Base-by-base conservation (phyloP, 1,140 invertebrate genomes). In the Globodera ellingtonae region DNA sequence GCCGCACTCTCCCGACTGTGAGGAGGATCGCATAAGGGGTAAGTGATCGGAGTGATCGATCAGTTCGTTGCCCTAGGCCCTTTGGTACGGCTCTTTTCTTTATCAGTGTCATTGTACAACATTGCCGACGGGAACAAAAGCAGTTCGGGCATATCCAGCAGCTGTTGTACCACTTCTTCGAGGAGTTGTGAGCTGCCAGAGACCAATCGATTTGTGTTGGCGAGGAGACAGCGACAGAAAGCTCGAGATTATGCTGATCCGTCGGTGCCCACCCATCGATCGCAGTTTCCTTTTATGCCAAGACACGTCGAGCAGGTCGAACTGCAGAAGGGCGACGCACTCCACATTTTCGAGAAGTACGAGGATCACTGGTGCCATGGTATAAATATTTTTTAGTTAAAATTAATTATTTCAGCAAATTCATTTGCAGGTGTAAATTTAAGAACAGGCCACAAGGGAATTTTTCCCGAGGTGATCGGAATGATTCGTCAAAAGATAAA, bases 311-410 rank as follows among this genome's bases (percentile, higher is more conserved):
- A 98, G 89, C 96, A 98, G 91, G 94, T 98, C 73, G 94, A 96
- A 89, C 92, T 98, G 13, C 96, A 98, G 91, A 97, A 98, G 73
- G 97, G 97, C 6, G 97, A 98, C 90, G 95, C 96, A 6, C 93
- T 98, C 83, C 97, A 98, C 88, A 95, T 98, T 81, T 94, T 96
- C 86, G 95, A 95, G 89, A 95, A 98, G 90, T 95, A 94, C 15
- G 96, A 98, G 84, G 96, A 98, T 90, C 91, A 97, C 70, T 98
- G 97, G 96, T 97, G 95, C 91, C 95, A 97, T 93, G 96, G 80
- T 81, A 62, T 18, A 18, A 6, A 21, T 24, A 24, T 82, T 59
- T 21, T 21, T n/a, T 15, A 50, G 44, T 35, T 10, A 10, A 7
- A 81, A 79, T 81, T n/a, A 46, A 10, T 24, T 24, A 15, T 50